Evolutionary conservation across 37 sponge, comb jelly and placozoan genomes (phyloP).

Genomic region (Aplysina aerophoba): DNA sequence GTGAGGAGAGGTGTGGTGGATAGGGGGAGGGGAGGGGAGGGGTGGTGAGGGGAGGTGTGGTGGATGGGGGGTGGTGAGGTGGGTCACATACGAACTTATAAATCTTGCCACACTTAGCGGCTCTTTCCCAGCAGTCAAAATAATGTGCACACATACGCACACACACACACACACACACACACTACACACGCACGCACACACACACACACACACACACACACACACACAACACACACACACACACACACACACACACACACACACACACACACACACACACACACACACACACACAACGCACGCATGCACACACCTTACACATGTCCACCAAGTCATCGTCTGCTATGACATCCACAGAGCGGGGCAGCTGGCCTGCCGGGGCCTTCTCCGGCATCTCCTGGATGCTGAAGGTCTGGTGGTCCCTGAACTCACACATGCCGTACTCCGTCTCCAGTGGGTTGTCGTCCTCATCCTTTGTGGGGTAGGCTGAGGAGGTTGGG

Average conservation of each 20-base stretch:
- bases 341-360: slow-evolving; percentile 89
- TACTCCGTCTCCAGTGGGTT: slow-evolving; percentile 98
- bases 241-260: slow-evolving; percentile 1
- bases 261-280: neutral
- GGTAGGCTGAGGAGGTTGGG: slow-evolving; percentile 85
- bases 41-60: no score
- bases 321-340: slow-evolving; percentile 94
- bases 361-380: slow-evolving; percentile 98
- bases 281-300: slow-evolving; percentile 23
- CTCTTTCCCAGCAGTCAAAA: neutral
- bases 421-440: slow-evolving; percentile 89
- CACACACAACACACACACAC: no score
- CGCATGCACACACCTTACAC: slow-evolving; percentile 66
- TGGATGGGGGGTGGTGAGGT: no score
- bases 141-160: neutral
- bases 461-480: slow-evolving; percentile 98
- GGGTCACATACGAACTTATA: no score
- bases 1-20: no score
- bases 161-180: slow-evolving; percentile 38
- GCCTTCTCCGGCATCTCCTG: slow-evolving; percentile 99
- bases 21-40: no score
- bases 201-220: neutral
- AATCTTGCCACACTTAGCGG: no score
- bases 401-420: slow-evolving; percentile 94
- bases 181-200: neutral